phyloP scores from a whole-genome alignment of 2,888 invertebrate genomes.

The Melieria omissa region DNA sequence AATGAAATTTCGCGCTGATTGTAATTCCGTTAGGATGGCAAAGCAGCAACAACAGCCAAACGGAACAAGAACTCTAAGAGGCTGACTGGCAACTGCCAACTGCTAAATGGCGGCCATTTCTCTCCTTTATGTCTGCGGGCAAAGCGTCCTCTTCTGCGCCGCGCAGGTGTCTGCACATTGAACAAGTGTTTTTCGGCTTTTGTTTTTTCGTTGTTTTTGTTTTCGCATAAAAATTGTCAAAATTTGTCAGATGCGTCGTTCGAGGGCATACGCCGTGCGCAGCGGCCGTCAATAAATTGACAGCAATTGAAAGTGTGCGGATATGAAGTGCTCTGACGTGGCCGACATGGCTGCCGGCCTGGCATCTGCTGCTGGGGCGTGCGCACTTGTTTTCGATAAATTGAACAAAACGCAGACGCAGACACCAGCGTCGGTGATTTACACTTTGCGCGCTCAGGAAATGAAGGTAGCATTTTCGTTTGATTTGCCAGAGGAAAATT shows the following conservation, averaged over 20 bases:
- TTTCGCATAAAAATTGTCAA: background rate
- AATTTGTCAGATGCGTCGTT: conserved; percentile 1
- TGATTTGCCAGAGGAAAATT: too few species aligned
- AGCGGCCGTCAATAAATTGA: conserved; percentile 61
- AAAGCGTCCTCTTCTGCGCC: too few species aligned
- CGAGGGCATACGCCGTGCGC: conserved; percentile 44
- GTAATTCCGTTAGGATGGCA: conserved; percentile 12
- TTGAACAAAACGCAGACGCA: conserved; percentile 5
- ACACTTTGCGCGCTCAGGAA: too few species aligned
- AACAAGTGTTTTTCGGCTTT: background rate
- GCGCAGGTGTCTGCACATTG: background rate
- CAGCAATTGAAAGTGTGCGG: conserved; percentile 50
- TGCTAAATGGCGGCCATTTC: conserved; percentile 18
- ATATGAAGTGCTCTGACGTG: conserved; percentile 36
- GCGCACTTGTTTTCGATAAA: conserved; percentile 27
- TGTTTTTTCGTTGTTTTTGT: conserved; percentile 9
- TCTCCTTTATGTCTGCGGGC: too few species aligned
- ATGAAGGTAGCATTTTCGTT: too few species aligned
- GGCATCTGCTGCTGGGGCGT: background rate
- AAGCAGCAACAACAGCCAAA: background rate
- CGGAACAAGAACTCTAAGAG: background rate
- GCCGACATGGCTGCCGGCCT: background rate
- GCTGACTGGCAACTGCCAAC: conserved; percentile 2
- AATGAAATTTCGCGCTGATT: conserved; percentile 20
- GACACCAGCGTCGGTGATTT: too few species aligned